These are phyloP conservation scores for Podocnemis expansa DNA, from an alignment of 2,113 vertebrate species.

Conservation along the genomic window DNA sequence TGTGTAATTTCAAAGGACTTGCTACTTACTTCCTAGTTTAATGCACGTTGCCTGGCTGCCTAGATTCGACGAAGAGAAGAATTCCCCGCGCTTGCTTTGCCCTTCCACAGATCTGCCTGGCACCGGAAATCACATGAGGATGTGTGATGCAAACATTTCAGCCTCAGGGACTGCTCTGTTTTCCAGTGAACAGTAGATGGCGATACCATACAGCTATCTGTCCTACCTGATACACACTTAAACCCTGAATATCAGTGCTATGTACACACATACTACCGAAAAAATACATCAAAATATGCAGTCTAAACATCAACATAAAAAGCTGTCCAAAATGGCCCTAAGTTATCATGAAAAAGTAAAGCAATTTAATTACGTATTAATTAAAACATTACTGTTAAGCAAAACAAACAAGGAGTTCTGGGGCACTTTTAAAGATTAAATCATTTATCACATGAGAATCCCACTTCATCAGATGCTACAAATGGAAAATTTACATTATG, in stretches of 20 bases:
- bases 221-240: not conserved
- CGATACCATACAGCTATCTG: not conserved
- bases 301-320: not conserved
- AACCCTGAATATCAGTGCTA: not conserved
- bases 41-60: not conserved
- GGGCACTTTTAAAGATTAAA: too few species aligned
- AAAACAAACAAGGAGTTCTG: too few species aligned
- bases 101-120: too few species aligned
- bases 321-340: not conserved
- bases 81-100: not conserved
- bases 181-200: not conserved
- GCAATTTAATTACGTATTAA: not conserved
- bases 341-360: not conserved
- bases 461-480: too few species aligned
- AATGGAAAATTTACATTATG: too few species aligned
- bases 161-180: not conserved
- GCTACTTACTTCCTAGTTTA: not conserved
- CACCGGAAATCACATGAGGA: not conserved
- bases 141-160: not conserved
- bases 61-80: not conserved
- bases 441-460: too few species aligned
- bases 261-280: not conserved
- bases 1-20: not conserved
- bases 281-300: not conserved
- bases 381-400: not conserved